Evolutionary conservation across 1,140 invertebrate species (phyloP).

Genomic region (Ostrea edulis): DNA sequence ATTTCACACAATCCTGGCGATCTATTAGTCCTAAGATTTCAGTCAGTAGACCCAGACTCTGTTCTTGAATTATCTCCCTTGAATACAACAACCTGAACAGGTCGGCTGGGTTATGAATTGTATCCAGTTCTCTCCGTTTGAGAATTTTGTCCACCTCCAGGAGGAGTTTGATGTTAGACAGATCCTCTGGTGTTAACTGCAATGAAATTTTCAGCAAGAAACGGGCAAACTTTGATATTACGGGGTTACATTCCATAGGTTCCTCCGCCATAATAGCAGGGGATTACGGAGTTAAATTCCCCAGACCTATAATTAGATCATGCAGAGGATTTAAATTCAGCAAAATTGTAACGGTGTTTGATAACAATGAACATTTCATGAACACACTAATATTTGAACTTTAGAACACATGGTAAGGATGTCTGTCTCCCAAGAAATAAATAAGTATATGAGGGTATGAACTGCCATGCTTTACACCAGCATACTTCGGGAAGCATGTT

Average conservation of each 20-base stretch:
- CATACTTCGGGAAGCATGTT: too few relatives aligned
- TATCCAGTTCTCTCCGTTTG: not conserved
- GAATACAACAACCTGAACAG: not conserved
- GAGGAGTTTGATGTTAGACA: not conserved
- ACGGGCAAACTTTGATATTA: not conserved
- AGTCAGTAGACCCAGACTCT: not conserved
- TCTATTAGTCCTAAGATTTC: not conserved
- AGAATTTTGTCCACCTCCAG: not conserved
- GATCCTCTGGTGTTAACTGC: not conserved
- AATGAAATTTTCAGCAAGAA: not conserved
- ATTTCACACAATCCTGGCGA: conserved; percentile 2
- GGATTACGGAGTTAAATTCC: not conserved
- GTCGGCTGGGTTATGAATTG: not conserved
- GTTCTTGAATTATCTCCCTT: not conserved
- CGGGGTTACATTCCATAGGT: not conserved
- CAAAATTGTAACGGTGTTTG: too few relatives aligned
- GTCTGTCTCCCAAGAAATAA: too few relatives aligned
- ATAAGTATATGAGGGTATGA: too few relatives aligned
- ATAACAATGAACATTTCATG: too few relatives aligned
- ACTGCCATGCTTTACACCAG: too few relatives aligned
- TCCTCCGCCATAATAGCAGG: not conserved
- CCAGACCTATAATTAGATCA: not conserved
- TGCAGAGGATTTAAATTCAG: not conserved
- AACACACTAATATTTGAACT: too few relatives aligned
- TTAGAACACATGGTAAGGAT: too few relatives aligned